Percentiles rank a stretch among this genome's conserved stretches.
These are phyloP conservation scores for Chrysolina americana DNA, from an alignment of 2,888 invertebrate species.

Conservation along the genomic window DNA sequence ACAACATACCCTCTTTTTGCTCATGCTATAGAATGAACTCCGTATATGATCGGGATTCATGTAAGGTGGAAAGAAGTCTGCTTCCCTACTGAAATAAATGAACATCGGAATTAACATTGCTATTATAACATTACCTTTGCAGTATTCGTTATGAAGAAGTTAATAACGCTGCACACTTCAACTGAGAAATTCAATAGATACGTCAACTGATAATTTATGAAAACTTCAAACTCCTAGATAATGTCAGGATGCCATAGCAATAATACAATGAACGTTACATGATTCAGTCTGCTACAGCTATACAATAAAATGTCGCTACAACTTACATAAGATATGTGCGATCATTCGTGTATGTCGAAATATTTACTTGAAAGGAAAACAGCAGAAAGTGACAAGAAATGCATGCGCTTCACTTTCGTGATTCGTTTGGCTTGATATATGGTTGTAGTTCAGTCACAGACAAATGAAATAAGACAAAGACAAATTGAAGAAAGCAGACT, in stretches of 20 bases:
- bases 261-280: not conserved
- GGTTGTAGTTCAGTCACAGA: not conserved
- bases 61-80: not conserved
- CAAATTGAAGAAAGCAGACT: not conserved
- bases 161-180: no score
- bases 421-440: constrained; percentile 16
- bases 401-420: constrained; percentile 7
- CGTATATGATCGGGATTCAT: not conserved
- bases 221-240: no score
- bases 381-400: not conserved
- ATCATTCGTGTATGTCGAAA: not conserved
- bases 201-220: no score
- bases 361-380: not conserved
- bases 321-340: not conserved
- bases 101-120: no score
- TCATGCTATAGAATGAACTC: not conserved
- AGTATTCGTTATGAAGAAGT: no score
- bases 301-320: not conserved
- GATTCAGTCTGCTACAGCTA: no score
- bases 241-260: not conserved
- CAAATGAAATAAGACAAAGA: not conserved
- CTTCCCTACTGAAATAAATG: no score
- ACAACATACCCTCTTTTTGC: not conserved
- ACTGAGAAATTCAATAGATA: no score
- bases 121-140: no score